phyloP scores from a whole-genome alignment of 2,888 invertebrate genomes.

The Camponotus fellah region DNA sequence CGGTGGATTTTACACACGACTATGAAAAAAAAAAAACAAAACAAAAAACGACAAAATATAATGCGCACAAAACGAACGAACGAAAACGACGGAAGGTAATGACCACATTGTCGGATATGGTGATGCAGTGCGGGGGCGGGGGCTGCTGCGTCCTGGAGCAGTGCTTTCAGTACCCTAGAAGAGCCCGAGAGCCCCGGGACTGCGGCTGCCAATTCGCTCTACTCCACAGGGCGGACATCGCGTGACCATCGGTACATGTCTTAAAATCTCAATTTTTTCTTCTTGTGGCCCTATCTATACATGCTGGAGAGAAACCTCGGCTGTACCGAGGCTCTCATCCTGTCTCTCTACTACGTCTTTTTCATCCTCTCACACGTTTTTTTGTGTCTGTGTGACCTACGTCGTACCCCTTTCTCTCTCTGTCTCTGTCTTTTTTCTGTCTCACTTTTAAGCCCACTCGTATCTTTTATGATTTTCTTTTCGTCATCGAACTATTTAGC shows the following conservation, averaged over 20 bases:
- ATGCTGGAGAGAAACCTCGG: constrained; percentile 49
- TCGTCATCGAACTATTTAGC: constrained; percentile 10
- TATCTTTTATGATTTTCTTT: constrained; percentile 22
- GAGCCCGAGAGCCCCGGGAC: constrained; percentile 92
- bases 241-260: constrained; percentile 85
- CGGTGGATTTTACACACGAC: constrained; percentile 35
- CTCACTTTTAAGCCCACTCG: constrained; percentile 38
- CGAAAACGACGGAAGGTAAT: constrained; percentile 76
- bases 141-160: constrained; percentile 96
- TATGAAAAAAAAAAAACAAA: constrained; percentile 52
- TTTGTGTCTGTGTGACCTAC: constrained; percentile 31
- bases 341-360: constrained; percentile 45
- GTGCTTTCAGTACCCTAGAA: constrained; percentile 95
- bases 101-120: constrained; percentile 85
- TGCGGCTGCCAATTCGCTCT: constrained; percentile 97
- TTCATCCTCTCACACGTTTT: constrained; percentile 35
- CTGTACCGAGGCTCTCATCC: constrained; percentile 45
- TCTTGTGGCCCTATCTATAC: constrained; percentile 50
- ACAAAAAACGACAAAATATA: constrained; percentile 25
- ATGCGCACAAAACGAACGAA: constrained; percentile 54
- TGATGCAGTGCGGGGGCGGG: constrained; percentile 88
- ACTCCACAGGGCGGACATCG: constrained; percentile 94
- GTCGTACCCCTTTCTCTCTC: constrained; percentile 2
- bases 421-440: constrained; percentile 50
- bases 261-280: constrained; percentile 64